Evolutionary conservation across 2,113 vertebrate genomes (phyloP).

Genomic region (Naja naja): DNA sequence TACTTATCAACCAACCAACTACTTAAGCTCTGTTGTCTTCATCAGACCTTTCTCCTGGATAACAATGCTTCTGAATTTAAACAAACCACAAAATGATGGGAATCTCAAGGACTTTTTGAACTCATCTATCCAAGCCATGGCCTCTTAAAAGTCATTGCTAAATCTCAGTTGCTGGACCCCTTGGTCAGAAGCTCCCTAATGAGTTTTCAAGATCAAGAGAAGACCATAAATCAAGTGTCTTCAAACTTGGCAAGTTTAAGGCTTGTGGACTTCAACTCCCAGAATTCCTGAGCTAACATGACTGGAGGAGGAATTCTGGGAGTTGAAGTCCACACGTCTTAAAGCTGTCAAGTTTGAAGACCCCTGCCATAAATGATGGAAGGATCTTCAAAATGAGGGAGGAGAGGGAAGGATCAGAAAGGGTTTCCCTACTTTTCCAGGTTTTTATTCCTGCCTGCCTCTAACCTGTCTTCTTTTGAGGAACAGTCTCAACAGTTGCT

Average conservation of each 20-base stretch:
- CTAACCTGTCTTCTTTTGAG: background rate
- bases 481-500: background rate
- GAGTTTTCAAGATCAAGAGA: background rate
- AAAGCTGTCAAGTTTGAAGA: too few species aligned
- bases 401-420: background rate
- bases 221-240: background rate
- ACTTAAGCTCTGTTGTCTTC: background rate
- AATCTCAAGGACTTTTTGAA: background rate
- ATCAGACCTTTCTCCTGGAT: background rate
- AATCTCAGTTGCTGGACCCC: background rate
- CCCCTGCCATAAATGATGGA: too few species aligned
- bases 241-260: too few species aligned
- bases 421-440: background rate
- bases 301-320: too few species aligned
- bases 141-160: background rate
- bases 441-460: background rate
- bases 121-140: background rate
- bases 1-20: too few species aligned
- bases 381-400: background rate
- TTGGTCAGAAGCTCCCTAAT: background rate
- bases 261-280: too few species aligned
- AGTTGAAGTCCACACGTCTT: too few species aligned
- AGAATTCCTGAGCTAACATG: too few species aligned
- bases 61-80: background rate
- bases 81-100: background rate